Base-by-base conservation (phyloP, 2,888 invertebrate species). In the Tridacna crocea region DNA sequence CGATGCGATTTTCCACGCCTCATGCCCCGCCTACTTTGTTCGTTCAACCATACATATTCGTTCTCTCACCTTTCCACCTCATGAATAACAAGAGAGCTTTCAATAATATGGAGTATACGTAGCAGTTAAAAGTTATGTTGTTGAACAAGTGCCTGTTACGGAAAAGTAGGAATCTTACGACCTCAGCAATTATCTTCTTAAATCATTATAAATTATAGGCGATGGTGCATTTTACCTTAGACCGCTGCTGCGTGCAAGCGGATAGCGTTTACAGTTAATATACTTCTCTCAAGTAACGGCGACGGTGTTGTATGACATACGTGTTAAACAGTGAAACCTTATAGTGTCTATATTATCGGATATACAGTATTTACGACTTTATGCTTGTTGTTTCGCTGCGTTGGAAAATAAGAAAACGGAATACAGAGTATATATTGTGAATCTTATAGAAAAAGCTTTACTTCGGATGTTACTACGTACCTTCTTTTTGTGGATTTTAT, bases 1-100 rank as follows among this genome's bases (percentile, higher is more conserved):
- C 24, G 46, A 60, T 60, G 60, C 17, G 61, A 60, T 36, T 77
- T 48, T 61, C 47, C 76, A 72, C 82, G 82, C 82, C 82, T 63
- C n/a, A 72, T 48, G 61, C 79, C 74, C 84, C 84, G 80, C 84
- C 84, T 58, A 55, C 76, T 68, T 58, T 72, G 78, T 70, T 73
- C 76, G 79, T 19, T 76, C 76, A 79, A 77, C 84, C 84, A 84
- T 79, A 77, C 80, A 84, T 70, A 73, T 74, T 72, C 70, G 80
- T 63, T 66, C 76, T 79, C 78, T 80, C 81, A 82, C 82, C 82
- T 82, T 82, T 82, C 79, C 24, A 48, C 65, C 79, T 58, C 15
- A 76, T 66, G 75, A 73, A 72, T 79, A 77, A 82, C 76, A 77
- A 79, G 72, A 72, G 63, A 74, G 51, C 76, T 79, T 82, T 82